Evolutionary conservation across 2,797 vertebrate species (phyloP), one percentile per base, ranked within the genome.

Genomic region (Notolepis coatsorum): DNA sequence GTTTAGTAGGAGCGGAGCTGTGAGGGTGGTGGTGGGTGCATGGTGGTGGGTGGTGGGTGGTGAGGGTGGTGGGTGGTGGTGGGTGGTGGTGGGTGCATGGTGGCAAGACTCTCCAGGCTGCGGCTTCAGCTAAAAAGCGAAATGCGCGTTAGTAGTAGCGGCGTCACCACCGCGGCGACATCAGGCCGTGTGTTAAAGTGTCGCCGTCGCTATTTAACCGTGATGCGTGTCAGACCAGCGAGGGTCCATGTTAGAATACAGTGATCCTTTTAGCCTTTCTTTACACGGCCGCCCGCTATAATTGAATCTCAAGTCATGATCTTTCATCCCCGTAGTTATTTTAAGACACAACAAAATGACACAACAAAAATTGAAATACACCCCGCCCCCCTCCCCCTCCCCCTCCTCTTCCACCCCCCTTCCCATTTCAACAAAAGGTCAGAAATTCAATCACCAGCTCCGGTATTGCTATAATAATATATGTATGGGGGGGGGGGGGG

Each of bases 391-490:
- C 10, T 24, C 12, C 7, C 3, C 37, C 49, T 15, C 9, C 52
- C 52, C 68, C 73, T 5, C 33, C 50, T 7, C 51, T 35, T 8
- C 4, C 65, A 65, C 55, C 56, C 75, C 65, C 68, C 74, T 77
- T 86, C 84, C 88, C 87, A 92, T 93, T 93, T 91, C 91, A 84
- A 82, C 89, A 89, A 93, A 93, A 93, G 92, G 92, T 93, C 92
- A 93, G 84, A 92, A 93, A 92, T 93, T 93, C 92, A 92, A 93
- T 93, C 91, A 92, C 81, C 85, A 88, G 82, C 2, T 73, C 83
- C 68, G 84, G 88, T 87, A 90, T 90, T 90, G 91, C 89, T 84
- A 87, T 91, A 90, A 89, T 91, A 92, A 91, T 89, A 84, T 92
- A 92, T 92, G 87, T 90, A 92, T 89, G 89, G 88, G 91, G 88